Evolutionary conservation across 2,888 invertebrate genomes (phyloP).

Genomic region (Drosophila neotestacea): DNA sequence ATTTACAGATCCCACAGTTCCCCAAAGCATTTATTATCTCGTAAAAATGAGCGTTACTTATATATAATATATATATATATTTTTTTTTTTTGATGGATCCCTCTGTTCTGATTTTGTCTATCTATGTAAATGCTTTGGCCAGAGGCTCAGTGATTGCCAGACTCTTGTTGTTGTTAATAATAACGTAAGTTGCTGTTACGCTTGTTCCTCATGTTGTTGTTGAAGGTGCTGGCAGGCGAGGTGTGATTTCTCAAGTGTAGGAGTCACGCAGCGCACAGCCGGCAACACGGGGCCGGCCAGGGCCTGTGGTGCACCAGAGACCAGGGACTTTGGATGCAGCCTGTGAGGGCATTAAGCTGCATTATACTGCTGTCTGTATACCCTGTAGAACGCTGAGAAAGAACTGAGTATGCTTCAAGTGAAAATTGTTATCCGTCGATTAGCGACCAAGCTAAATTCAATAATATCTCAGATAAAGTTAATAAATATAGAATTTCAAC

Average conservation of each 20-base stretch:
- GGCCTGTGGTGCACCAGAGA: slow-evolving; percentile 43
- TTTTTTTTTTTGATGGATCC: slow-evolving; percentile 3
- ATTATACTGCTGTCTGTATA: slow-evolving; percentile 20
- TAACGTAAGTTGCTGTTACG: slow-evolving; percentile 38
- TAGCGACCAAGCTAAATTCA: too few species aligned
- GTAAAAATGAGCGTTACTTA: slow-evolving; percentile 37
- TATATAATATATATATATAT: neutral
- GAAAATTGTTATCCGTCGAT: neutral
- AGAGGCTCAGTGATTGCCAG: slow-evolving; percentile 24
- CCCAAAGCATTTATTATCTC: slow-evolving; percentile 49
- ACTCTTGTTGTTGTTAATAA: slow-evolving; percentile 46
- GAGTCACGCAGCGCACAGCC: slow-evolving; percentile 80
- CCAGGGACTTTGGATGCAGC: slow-evolving; percentile 31
- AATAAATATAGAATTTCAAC: neutral
- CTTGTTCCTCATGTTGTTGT: slow-evolving; percentile 13
- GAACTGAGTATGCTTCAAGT: neutral
- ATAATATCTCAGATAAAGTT: too few species aligned
- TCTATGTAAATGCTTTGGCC: slow-evolving; percentile 32
- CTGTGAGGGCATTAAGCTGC: slow-evolving; percentile 40
- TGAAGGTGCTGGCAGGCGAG: slow-evolving; percentile 55
- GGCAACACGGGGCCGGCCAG: slow-evolving; percentile 33
- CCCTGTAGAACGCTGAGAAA: slow-evolving; percentile 19
- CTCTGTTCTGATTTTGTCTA: slow-evolving; percentile 33
- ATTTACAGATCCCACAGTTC: neutral
- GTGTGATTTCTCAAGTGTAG: slow-evolving; percentile 82